Conservation (phyloP, 2,888 invertebrate genomes). For the Athetis lepigone region DNA sequence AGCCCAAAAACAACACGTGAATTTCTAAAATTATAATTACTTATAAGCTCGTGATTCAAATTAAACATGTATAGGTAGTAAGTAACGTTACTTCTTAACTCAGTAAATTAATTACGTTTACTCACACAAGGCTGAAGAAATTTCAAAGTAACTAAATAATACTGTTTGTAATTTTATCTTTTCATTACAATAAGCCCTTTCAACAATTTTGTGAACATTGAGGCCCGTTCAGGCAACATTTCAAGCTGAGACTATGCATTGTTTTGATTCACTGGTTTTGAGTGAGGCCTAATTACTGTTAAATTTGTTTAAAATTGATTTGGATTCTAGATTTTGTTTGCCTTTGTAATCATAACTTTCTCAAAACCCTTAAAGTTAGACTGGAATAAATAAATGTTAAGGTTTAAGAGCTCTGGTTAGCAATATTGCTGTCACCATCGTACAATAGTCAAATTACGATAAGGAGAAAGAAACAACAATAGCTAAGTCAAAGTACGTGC, state of each 20-base stretch:
- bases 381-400: no score
- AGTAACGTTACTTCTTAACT: constrained; percentile 22
- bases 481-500: no score
- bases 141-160: constrained; percentile 43
- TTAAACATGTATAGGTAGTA: constrained; percentile 2
- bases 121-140: constrained; percentile 32
- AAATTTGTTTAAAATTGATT: constrained; percentile 17
- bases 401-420: no score
- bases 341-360: constrained; percentile 10
- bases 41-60: constrained; percentile 9
- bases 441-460: not conserved
- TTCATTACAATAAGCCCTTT: constrained; percentile 55
- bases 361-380: not conserved
- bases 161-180: constrained; percentile 53
- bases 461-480: no score
- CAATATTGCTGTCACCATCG: no score
- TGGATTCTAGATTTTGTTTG: constrained; percentile 11
- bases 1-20: constrained; percentile 1
- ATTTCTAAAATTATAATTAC: constrained; percentile 20
- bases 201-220: constrained; percentile 44
- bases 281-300: constrained; percentile 22
- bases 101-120: constrained; percentile 48
- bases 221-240: constrained; percentile 36
- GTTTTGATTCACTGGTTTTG: constrained; percentile 45
- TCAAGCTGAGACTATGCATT: constrained; percentile 30